A percentile compares a stretch with the other conserved stretches of the same genome.
These are phyloP conservation scores for Pygocentrus nattereri DNA, from an alignment of 2,797 vertebrate species.

Conservation along the genomic window DNA sequence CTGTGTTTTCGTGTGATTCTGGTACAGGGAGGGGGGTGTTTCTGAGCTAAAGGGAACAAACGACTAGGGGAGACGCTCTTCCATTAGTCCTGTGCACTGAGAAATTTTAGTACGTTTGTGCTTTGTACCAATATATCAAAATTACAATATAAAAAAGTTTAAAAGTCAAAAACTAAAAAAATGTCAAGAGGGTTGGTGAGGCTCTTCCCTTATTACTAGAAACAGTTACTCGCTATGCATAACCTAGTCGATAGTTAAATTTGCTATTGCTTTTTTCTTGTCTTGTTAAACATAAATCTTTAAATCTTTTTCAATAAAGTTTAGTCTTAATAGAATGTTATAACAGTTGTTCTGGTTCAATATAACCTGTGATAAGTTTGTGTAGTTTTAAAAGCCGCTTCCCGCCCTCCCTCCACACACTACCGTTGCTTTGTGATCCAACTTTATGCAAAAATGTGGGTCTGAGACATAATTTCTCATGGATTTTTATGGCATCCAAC, in stretches of 20 bases:
- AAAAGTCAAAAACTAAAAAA: constrained; percentile 82
- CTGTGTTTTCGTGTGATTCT: constrained; percentile 87
- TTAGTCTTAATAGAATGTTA: constrained; percentile 99
- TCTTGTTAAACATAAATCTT: constrained; percentile 99
- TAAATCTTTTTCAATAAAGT: constrained; percentile 99
- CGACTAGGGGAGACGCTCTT: constrained; percentile 95
- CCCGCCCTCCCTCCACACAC: constrained; percentile 88
- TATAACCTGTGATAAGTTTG: constrained; percentile 99
- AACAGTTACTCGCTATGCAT: constrained; percentile 99
- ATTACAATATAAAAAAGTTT: constrained; percentile 92
- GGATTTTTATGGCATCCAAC: constrained; percentile 79
- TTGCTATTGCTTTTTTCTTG: constrained; percentile 99
- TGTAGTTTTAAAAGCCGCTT: constrained; percentile 94
- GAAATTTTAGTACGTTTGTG: constrained; percentile 99
- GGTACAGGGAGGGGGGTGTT: constrained; percentile 94
- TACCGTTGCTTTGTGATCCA: constrained; percentile 85
- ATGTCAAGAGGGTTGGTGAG: constrained; percentile 89
- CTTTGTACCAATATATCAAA: constrained; percentile 99
- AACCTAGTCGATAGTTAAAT: constrained; percentile 99
- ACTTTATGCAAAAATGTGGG: constrained; percentile 90
- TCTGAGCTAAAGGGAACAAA: constrained; percentile 98
- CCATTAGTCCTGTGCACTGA: constrained; percentile 99
- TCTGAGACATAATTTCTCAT: constrained; percentile 84
- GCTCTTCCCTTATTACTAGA: constrained; percentile 99
- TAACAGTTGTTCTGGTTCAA: constrained; percentile 99